Base-by-base conservation (phyloP, 2,797 vertebrate genomes). In the Dendrocincla tyrannina region DNA sequence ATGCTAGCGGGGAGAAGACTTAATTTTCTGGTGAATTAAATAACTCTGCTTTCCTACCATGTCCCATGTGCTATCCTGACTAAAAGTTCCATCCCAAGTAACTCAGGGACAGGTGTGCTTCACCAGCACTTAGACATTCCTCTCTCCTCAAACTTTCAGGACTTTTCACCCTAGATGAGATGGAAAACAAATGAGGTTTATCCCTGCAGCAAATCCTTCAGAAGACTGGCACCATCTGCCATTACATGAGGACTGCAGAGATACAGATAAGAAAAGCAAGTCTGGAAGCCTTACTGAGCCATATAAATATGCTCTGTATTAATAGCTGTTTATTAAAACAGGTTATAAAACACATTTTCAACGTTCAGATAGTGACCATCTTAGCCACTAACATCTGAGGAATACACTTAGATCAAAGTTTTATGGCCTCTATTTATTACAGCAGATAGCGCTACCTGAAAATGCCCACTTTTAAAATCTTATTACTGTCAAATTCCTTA, bases 351-450 rank as follows among this genome's bases (percentile, higher is more conserved):
- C 72, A 92, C 64, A 93, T 94, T 96, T 89, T 89, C 59, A 86
- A 95, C 95, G 80, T 93, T 95, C 88, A 91, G 41, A 74, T 68
- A 93, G 87, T 80, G 85, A 84, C 72, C 83, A 46, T 67, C 82
- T 93, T 41, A 75, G 73, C 75, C 86, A 94, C 86, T 73, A 87
- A 91, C 72, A 83, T 91, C 88, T 22, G 2, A 69, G 64, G 83
- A 96, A 93, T 89, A 88, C 60, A 81, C 95, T 96, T 94, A 93
- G 82, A 97, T 81, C 88, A 91, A 94, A 92, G 72, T 91, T 97
- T 97, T 96, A 96, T 92, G 83, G 96, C 88, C 90, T 97, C 91
- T 96, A 93, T 98, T 97, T 97, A 96, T 97, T 95, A 91, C 8
- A 7, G 78, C 67, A 96, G 91, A 96, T 81, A 94, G 73, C 69